phyloP scores from a whole-genome alignment of 2,113 vertebrate genomes.

The Panthera tigris region DNA sequence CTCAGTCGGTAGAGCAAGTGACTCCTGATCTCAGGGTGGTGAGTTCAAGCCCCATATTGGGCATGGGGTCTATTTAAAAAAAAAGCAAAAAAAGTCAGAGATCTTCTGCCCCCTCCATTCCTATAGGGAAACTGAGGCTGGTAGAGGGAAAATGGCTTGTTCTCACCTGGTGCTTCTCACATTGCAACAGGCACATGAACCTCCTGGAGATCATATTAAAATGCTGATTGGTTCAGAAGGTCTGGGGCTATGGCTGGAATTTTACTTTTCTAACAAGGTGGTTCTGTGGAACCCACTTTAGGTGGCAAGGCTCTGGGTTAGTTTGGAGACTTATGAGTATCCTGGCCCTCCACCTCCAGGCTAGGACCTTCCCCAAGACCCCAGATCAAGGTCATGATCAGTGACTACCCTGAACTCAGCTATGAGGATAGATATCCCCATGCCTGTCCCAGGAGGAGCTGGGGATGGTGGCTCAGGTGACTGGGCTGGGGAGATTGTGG shows the following conservation, averaged over 20 bases:
- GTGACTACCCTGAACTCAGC: neutral
- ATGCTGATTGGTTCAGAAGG: neutral
- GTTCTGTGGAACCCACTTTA: neutral
- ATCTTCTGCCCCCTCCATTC: neutral
- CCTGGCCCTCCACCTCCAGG: neutral
- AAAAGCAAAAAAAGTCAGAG: neutral
- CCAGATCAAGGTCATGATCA: neutral
- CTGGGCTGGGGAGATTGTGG: neutral
- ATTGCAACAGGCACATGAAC: rapidly evolving
- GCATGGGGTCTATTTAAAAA: neutral
- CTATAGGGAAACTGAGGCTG: neutral
- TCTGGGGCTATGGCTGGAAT: neutral
- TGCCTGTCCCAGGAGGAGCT: neutral
- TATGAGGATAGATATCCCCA: too few relatives aligned
- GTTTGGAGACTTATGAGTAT: neutral
- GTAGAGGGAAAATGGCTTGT: neutral
- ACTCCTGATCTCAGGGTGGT: neutral
- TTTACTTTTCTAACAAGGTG: neutral
- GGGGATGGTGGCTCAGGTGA: neutral
- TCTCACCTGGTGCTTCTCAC: neutral
- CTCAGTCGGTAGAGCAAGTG: neutral
- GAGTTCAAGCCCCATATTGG: neutral
- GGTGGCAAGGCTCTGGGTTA: neutral
- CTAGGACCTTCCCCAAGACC: neutral
- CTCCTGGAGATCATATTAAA: neutral